Evolutionary conservation across 53 echinoderm and acorn worm species (phyloP).

Genomic region (Antedon mediterranea): DNA sequence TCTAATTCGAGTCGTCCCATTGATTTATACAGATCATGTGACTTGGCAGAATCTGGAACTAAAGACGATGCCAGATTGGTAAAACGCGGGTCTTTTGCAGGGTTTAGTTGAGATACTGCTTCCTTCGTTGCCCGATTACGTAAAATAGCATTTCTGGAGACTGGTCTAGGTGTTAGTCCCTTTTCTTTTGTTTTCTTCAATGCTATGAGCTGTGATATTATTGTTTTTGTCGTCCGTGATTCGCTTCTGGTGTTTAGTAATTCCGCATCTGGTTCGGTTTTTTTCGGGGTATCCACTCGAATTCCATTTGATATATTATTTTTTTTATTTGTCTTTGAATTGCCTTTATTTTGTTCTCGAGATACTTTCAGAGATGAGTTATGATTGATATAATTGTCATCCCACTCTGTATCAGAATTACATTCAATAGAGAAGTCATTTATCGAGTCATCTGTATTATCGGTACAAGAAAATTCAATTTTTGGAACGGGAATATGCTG

Average conservation of each 20-base stretch:
- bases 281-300: too few relatives aligned
- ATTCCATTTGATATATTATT: too few relatives aligned
- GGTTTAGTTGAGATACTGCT: not conserved
- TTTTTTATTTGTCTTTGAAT: too few relatives aligned
- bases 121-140: not conserved
- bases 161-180: not conserved
- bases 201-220: not conserved
- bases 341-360: too few relatives aligned
- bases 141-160: not conserved
- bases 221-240: not conserved
- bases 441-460: too few relatives aligned
- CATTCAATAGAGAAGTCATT: too few relatives aligned
- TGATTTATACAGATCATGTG: conserved; percentile 48
- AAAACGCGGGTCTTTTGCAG: conserved; percentile 45
- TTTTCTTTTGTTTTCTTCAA: not conserved
- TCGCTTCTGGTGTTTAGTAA: not conserved
- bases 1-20: conserved; percentile 8
- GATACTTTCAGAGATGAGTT: too few relatives aligned
- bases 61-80: conserved; percentile 36
- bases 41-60: conserved; percentile 53
- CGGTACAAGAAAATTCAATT: too few relatives aligned
- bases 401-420: too few relatives aligned
- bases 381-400: too few relatives aligned
- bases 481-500: too few relatives aligned
- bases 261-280: not conserved